phyloP scores from a whole-genome alignment of 2,797 vertebrate species.

The Hydrocynus forskahlii region DNA sequence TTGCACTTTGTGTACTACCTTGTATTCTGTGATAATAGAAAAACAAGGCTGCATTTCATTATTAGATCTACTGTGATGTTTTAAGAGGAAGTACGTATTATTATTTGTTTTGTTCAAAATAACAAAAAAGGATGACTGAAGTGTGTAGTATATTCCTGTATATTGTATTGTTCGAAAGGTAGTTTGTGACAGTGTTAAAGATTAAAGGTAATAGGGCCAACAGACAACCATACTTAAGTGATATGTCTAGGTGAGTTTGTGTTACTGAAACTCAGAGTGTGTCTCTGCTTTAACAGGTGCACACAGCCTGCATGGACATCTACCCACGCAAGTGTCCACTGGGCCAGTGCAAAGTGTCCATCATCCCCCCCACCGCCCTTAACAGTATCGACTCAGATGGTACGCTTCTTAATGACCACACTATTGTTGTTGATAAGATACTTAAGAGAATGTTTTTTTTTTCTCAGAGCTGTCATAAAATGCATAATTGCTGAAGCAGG shows the following conservation, averaged over 20 bases:
- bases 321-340: constrained; percentile 95
- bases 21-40: not conserved
- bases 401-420: constrained; percentile 70
- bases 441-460: no score
- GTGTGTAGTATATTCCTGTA: not conserved
- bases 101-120: not conserved
- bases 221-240: not conserved
- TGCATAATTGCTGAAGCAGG: not conserved
- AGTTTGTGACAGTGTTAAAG: not conserved
- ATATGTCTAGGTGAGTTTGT: not conserved
- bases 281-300: constrained; percentile 82
- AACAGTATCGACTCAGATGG: constrained; percentile 99
- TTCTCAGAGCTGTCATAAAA: not conserved
- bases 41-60: not conserved
- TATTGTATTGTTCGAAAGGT: not conserved
- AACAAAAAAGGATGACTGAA: not conserved
- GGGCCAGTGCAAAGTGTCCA: constrained; percentile 97
- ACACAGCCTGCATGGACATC: constrained; percentile 94
- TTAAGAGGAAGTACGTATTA: not conserved
- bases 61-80: no score
- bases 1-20: not conserved
- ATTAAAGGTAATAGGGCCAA: not conserved
- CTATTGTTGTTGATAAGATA: not conserved
- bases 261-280: constrained; percentile 27
- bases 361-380: constrained; percentile 97